These are phyloP conservation scores for Urophycis tenuis DNA, from an alignment of 2,797 vertebrate species.

Conservation along the genomic window DNA sequence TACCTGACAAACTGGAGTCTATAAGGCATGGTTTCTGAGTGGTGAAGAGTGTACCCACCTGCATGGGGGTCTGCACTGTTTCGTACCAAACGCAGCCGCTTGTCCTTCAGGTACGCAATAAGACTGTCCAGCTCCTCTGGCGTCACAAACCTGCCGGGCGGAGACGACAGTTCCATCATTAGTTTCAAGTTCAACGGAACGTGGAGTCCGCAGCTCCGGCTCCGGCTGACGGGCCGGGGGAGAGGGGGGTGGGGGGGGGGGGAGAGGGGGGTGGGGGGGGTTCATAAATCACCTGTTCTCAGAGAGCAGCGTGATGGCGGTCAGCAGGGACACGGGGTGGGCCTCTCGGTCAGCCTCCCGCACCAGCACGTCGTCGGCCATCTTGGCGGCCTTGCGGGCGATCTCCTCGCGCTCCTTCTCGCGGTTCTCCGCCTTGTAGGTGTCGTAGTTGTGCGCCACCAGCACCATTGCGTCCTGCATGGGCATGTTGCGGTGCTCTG, in stretches of 20 bases:
- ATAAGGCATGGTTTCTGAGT: neutral
- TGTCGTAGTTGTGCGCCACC: conserved; percentile 88
- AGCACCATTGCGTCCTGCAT: conserved; percentile 96
- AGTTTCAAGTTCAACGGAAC: neutral
- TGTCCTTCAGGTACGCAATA: conserved; percentile 85
- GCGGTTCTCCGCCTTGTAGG: conserved; percentile 86
- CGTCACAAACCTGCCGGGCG: conserved; percentile 77
- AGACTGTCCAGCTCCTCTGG: conserved; percentile 87
- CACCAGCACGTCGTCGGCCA: conserved; percentile 90
- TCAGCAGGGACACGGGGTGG: conserved; percentile 83
- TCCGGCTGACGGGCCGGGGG: neutral
- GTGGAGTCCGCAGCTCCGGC: neutral
- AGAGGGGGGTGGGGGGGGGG: too few species aligned
- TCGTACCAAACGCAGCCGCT: conserved; percentile 78
- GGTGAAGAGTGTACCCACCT: conserved; percentile 63
- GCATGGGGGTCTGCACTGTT: conserved; percentile 70
- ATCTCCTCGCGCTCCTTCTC: conserved; percentile 94
- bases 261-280: neutral
- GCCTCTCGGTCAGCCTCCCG: conserved; percentile 83
- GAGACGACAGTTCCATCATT: neutral
- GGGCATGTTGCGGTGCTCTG: conserved; percentile 99
- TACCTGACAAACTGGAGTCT: neutral
- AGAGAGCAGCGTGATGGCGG: conserved; percentile 81
- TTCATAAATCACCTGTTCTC: conserved; percentile 71
- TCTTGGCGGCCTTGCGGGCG: conserved; percentile 90